Evolutionary conservation across 2,888 invertebrate genomes (phyloP).

Genomic region (Diadegma fenestrale): DNA sequence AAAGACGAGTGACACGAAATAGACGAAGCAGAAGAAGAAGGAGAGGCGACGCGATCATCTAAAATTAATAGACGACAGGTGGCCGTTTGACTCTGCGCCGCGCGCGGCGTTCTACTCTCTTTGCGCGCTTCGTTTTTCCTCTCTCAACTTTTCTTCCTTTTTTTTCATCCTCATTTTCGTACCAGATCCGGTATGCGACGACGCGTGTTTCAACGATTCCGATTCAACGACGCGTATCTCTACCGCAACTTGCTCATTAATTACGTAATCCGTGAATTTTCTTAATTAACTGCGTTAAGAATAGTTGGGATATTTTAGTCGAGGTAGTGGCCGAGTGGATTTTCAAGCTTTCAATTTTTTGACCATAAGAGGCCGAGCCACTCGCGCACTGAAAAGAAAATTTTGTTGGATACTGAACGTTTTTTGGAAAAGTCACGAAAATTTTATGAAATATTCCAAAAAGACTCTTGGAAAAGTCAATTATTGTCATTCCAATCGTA

Average conservation of each 20-base stretch:
- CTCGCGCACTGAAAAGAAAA: too few relatives aligned
- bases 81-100: conserved; percentile 50
- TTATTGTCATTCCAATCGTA: too few relatives aligned
- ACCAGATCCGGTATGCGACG: conserved; percentile 29
- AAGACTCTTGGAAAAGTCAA: too few relatives aligned
- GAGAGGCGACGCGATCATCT: conserved; percentile 57
- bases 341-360: not conserved
- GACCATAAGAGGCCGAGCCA: not conserved
- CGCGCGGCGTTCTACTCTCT: conserved; percentile 48
- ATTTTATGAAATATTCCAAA: too few relatives aligned
- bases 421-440: too few relatives aligned
- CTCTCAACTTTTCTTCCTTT: conserved; percentile 19
- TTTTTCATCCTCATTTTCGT: not conserved
- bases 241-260: conserved; percentile 37
- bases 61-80: conserved; percentile 69
- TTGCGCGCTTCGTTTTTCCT: conserved; percentile 30
- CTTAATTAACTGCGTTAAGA: conserved; percentile 44
- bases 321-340: not conserved
- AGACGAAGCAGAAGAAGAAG: conserved; percentile 61
- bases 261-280: conserved; percentile 30
- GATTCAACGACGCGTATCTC: conserved; percentile 50
- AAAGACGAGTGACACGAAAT: conserved; percentile 49
- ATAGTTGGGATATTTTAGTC: conserved; percentile 12
- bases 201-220: conserved; percentile 40
- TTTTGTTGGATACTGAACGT: too few relatives aligned